Percentiles rank a stretch among this genome's conserved stretches.
phyloP scores from a whole-genome alignment of 2,113 vertebrate species.

The Eulacestoma nigropectus region DNA sequence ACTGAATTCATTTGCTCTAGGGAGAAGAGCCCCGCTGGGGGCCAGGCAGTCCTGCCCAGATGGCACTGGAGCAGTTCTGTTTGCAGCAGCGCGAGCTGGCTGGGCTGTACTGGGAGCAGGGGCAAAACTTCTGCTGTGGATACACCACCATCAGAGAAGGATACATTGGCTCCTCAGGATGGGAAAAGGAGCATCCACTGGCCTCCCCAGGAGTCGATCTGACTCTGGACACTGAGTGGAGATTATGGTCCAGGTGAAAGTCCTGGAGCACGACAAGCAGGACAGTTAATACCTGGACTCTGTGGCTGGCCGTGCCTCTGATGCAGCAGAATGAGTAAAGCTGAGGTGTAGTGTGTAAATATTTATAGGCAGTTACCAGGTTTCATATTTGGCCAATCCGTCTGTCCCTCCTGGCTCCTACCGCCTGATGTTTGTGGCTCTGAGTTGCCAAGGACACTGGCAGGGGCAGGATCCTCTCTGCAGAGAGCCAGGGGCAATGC shows the following conservation, averaged over 20 bases:
- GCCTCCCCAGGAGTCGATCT: background rate
- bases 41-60: background rate
- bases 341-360: background rate
- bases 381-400: background rate
- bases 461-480: background rate
- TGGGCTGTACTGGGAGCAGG: background rate
- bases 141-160: background rate
- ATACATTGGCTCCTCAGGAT: background rate
- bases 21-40: background rate
- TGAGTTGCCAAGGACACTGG: constrained; percentile 25
- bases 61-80: background rate
- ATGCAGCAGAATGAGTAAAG: background rate
- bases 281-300: constrained; percentile 6
- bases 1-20: background rate
- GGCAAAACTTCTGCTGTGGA: background rate
- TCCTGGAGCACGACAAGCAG: background rate
- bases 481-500: background rate
- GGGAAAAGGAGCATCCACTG: background rate
- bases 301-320: background rate
- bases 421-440: background rate
- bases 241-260: background rate
- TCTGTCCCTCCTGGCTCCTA: background rate
- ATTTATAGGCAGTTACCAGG: constrained; percentile 57
- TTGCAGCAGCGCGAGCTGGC: background rate
- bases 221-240: background rate